These are phyloP conservation scores for Pseudomyrmex flavicornis DNA, from an alignment of 1,140 invertebrate genomes.

Conservation along the genomic window DNA sequence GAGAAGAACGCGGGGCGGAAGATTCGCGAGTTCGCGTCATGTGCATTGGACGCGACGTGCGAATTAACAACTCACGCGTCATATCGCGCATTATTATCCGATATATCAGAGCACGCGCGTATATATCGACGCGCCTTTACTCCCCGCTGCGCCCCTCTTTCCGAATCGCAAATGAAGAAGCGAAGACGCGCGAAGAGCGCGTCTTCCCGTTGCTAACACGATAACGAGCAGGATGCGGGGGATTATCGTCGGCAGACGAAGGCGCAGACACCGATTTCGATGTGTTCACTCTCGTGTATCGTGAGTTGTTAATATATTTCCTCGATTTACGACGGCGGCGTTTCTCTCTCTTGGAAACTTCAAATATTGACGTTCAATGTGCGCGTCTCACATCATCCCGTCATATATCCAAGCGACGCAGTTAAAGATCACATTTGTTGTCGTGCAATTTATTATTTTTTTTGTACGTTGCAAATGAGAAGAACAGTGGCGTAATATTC, in stretches of 20 bases:
- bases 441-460: no score
- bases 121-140: slow-evolving; percentile 81
- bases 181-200: slow-evolving; percentile 66
- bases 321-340: slow-evolving; percentile 14
- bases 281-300: slow-evolving; percentile 71
- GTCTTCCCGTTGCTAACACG: slow-evolving; percentile 65
- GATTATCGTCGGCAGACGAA: slow-evolving; percentile 82
- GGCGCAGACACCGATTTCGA: slow-evolving; percentile 71
- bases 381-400: no score
- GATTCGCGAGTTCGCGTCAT: slow-evolving; percentile 62
- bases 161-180: slow-evolving; percentile 7
- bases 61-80: slow-evolving; percentile 83
- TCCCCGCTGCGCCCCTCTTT: slow-evolving; percentile 10
- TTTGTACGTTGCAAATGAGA: no score
- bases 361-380: slow-evolving; percentile 15
- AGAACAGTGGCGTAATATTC: no score
- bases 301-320: slow-evolving; percentile 61
- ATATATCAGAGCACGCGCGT: slow-evolving; percentile 78
- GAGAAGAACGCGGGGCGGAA: slow-evolving; percentile 27
- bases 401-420: no score
- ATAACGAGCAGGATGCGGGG: slow-evolving; percentile 62
- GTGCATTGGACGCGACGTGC: slow-evolving; percentile 76
- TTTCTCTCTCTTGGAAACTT: slow-evolving; percentile 10
- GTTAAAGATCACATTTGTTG: no score
- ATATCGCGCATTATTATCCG: slow-evolving; percentile 83